These are phyloP conservation scores for Fragariocoptes setiger DNA, from an alignment of 1,140 invertebrate genomes.

Conservation along the genomic window DNA sequence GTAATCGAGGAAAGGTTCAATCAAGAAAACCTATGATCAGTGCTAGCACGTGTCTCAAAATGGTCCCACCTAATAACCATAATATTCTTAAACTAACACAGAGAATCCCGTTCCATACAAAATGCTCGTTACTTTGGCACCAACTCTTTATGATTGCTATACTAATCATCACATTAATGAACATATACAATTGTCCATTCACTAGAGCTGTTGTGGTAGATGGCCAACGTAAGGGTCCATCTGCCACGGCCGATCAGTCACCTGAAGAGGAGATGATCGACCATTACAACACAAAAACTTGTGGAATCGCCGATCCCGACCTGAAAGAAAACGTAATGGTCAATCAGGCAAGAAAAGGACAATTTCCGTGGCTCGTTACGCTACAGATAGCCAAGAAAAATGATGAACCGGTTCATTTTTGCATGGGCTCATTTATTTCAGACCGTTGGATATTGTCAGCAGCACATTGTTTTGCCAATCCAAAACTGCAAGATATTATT, in stretches of 20 bases:
- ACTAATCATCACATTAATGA: no score
- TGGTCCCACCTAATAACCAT: no score
- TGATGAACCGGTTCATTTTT: constrained; percentile 13
- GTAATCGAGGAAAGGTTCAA: no score
- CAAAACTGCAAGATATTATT: background rate
- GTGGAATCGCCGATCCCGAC: background rate
- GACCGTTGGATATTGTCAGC: constrained; percentile 15
- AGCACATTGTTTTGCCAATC: constrained; percentile 16
- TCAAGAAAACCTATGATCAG: no score
- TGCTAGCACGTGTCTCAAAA: no score
- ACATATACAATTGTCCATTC: no score
- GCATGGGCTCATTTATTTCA: constrained; percentile 14
- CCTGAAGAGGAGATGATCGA: background rate
- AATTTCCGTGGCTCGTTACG: constrained; percentile 7
- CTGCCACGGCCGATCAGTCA: background rate
- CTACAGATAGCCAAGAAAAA: background rate
- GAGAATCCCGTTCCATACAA: no score
- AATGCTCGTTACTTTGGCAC: no score
- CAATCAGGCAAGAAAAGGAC: background rate
- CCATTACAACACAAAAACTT: background rate
- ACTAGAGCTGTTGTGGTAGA: background rate
- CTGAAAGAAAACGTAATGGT: background rate
- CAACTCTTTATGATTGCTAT: no score
- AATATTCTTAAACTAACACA: no score
- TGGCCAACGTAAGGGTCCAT: background rate